Evolutionary conservation across 2,797 vertebrate genomes (phyloP).

Genomic region (Enteromius viviparus): DNA sequence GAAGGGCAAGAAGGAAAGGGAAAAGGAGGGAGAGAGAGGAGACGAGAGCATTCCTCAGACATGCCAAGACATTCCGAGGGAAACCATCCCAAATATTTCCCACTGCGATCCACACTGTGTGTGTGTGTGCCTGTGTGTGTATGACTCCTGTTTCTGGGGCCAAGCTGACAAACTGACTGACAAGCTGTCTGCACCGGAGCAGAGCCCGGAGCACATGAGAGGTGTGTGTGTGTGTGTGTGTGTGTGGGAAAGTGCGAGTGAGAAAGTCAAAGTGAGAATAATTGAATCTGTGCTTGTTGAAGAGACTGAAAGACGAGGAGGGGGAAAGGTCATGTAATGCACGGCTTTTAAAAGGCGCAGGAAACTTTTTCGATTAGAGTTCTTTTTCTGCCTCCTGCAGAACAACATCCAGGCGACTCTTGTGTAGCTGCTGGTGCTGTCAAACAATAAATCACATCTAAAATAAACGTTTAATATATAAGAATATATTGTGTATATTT

Average conservation of each 20-base stretch:
- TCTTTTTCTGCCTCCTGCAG: not conserved
- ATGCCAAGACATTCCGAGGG: slow-evolving; percentile 83
- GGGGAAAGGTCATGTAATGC: slow-evolving; percentile 7
- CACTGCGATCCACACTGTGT: slow-evolving; percentile 72
- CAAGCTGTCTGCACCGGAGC: slow-evolving; percentile 41
- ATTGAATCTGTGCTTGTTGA: slow-evolving; percentile 12
- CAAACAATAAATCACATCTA: too few species aligned
- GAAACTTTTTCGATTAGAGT: not conserved
- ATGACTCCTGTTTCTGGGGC: slow-evolving; percentile 66
- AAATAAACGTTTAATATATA: too few species aligned
- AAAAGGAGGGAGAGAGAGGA: slow-evolving; percentile 39
- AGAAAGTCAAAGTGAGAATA: slow-evolving; percentile 25
- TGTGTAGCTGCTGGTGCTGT: not conserved
- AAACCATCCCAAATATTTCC: slow-evolving; percentile 85
- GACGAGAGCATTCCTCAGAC: slow-evolving; percentile 73
- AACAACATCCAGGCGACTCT: not conserved
- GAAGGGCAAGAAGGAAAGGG: slow-evolving; percentile 50
- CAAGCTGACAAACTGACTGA: slow-evolving; percentile 51
- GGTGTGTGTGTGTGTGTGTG: slow-evolving; percentile 25
- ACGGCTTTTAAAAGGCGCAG: not conserved
- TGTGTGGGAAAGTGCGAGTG: slow-evolving; percentile 24
- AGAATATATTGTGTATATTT: too few species aligned
- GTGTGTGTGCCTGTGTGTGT: slow-evolving; percentile 62
- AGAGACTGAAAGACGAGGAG: slow-evolving; percentile 19
- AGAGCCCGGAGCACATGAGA: not conserved